phyloP scores from a whole-genome alignment of 2,888 invertebrate genomes.

The Drosophila nr. perissopoda region DNA sequence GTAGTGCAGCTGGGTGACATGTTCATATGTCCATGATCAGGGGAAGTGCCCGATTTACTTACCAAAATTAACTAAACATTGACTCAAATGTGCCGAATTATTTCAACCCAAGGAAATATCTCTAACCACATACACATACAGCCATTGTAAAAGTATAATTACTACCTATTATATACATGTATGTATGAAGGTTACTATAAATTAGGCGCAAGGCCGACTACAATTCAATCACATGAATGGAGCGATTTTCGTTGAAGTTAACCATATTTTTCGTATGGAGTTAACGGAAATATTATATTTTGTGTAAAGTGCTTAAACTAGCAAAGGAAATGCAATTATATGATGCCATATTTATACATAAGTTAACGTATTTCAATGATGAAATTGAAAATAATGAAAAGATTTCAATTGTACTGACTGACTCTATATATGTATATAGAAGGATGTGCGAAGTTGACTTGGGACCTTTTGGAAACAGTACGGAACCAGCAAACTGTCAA shows the following conservation, averaged over 20 bases:
- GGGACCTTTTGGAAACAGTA: background rate
- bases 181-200: slow-evolving; percentile 2
- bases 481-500: slow-evolving; percentile 2
- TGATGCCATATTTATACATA: background rate
- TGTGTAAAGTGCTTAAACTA: background rate
- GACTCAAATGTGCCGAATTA: slow-evolving; percentile 16
- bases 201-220: background rate
- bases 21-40: slow-evolving; percentile 35
- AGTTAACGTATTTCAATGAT: background rate
- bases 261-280: background rate
- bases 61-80: slow-evolving; percentile 30
- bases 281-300: background rate
- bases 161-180: background rate
- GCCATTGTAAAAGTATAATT: slow-evolving; percentile 16
- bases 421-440: background rate
- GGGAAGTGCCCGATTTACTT: slow-evolving; percentile 42
- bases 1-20: slow-evolving; percentile 36
- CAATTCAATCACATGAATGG: background rate
- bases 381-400: slow-evolving; percentile 2
- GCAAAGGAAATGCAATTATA: background rate
- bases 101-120: slow-evolving; percentile 8
- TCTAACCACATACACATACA: slow-evolving; percentile 26
- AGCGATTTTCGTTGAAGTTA: background rate
- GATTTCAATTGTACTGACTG: background rate
- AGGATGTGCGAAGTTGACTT: background rate